Conservation (phyloP, 2,888 invertebrate genomes). For the Erebia aethiops region DNA sequence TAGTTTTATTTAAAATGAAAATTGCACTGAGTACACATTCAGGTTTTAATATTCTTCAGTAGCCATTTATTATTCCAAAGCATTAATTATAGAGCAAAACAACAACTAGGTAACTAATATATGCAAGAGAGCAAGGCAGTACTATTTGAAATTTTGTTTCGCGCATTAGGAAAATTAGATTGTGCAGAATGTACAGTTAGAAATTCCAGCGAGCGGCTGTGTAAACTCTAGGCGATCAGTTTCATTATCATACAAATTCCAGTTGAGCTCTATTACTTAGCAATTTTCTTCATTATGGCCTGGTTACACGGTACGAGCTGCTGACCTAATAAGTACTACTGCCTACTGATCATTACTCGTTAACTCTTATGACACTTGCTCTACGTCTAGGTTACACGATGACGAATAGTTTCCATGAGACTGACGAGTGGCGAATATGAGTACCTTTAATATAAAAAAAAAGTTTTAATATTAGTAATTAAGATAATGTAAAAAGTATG, state of each 20-base stretch:
- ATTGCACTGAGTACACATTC: background rate
- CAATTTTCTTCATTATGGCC: conserved; percentile 73
- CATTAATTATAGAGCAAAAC: background rate
- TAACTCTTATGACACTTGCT: background rate
- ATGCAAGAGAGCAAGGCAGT: background rate
- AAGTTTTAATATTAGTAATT: no score
- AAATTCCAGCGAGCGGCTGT: background rate
- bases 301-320: conserved; percentile 37
- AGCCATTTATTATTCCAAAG: conserved; percentile 1
- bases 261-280: conserved; percentile 66
- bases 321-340: conserved; percentile 30
- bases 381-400: background rate
- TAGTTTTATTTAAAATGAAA: background rate
- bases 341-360: background rate
- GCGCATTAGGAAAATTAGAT: conserved; percentile 13
- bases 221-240: conserved; percentile 38
- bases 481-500: no score
- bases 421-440: background rate
- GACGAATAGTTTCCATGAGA: no score
- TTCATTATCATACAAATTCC: conserved; percentile 71
- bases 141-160: conserved; percentile 10
- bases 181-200: conserved; percentile 12
- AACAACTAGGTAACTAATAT: background rate
- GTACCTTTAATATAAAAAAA: no score
- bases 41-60: background rate